Evolutionary conservation across 2,797 vertebrate species (phyloP), one percentile per base, ranked within the genome.

Genomic region (Picus viridis): DNA sequence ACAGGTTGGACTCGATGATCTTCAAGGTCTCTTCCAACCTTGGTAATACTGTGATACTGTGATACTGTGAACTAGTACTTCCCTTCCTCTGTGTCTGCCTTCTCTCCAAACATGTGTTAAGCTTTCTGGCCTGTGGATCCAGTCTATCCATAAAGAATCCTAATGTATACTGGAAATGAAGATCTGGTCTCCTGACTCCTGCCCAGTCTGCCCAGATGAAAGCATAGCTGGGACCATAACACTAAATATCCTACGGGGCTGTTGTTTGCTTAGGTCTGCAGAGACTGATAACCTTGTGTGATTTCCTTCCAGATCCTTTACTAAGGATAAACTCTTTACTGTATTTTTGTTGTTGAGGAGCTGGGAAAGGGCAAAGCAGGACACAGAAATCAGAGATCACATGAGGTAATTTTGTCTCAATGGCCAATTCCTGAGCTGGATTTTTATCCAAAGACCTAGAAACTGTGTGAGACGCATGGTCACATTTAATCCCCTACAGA

Each of bases 371-470:
- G 56, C 78, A 90, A 65, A 72, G 32, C 63, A 93, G 90, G 78
- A 89, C 81, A 85, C 54, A 92, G 69, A 87, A 93, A 89, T 58
- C 32, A 30, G 69, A 92, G 84, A 85, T 86, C 70, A 90, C 34
- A 69, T 0, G 7, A 95, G 86, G 86, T 93, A 78, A 65, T 74
- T 90, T 58, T 5, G 6, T 80, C 65, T 72, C 88, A 82, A 89
- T 24, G 15, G 91, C 92, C 88, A 91, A 34, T 70, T 90, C 65
- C 72, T 64, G 56, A 82, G 58, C n/a, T 90, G 32, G 2, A 3
- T 69, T 69, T 92, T 90, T 34, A 79, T 94, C 91, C 78, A 76
- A 92, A 94, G 64, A 91, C 68, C 61, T 41, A 86, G 77, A 94
- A 94, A 94, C 27, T 7, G 77, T 91, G 77, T 93, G 93, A 94